Base-by-base conservation (phyloP, 1,140 invertebrate genomes). In the Drosophila littoralis region DNA sequence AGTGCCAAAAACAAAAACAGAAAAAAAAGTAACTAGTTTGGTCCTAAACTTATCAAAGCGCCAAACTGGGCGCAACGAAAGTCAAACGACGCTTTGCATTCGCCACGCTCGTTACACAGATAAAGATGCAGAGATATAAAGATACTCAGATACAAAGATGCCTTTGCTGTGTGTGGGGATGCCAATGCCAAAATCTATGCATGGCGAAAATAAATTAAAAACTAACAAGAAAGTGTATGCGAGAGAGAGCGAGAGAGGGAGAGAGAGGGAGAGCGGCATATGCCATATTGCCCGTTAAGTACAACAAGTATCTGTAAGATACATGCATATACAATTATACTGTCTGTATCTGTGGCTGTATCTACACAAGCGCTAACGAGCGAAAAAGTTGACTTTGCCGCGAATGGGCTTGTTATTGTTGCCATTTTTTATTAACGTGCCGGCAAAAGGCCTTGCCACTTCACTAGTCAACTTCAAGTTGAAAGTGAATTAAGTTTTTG, bases 401-500 rank as follows among this genome's bases (percentile, higher is more conserved):
- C 35, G 64, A 78, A 75, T 64, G 60, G 61, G 64, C 57, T 66
- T 64, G 60, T 55, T 68, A 60, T 65, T 64, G 63, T 51, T 67
- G 67, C 50, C 42, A 65, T 79, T 80, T 68, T 51, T 50, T 73
- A 67, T 67, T 52, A 75, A 71, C 67, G 55, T 43, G 1, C 15
- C 32, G 54, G 67, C 54, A 60, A 70, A 64, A 70, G 76, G 67
- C 76, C 75, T 78, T 75, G 76, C 67, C 60, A 66, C 66, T 70
- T 70, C 61, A 65, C 51, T 60, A 68, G 65, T 75, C 71, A 70
- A 82, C 75, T 77, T 83, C 66, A 70, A 82, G 80, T 77, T 83
- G 81, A 83, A 83, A 83, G 80, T 83, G 81, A 83, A 83, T 83
- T 83, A 76, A 83, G 69, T 79, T 83, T 83, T 79, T 69, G 60